Percentiles rank a stretch among this genome's conserved stretches.
phyloP scores from a whole-genome alignment of 2,113 vertebrate species.

The Xiphophorus maculatus region DNA sequence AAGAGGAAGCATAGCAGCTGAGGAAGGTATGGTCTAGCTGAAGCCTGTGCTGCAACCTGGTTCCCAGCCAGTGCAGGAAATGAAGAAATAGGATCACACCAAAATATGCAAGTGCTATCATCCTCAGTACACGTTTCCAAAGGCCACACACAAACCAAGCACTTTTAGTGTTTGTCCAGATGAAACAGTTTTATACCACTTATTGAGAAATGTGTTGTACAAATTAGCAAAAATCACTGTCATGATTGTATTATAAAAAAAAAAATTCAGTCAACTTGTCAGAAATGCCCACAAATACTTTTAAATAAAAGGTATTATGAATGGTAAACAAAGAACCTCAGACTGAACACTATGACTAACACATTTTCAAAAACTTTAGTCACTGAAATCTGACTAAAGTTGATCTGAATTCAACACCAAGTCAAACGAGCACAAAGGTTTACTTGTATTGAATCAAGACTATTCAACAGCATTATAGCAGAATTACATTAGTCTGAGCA shows the following conservation, averaged over 20 bases:
- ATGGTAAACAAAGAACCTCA: background rate
- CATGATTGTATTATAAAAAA: slow-evolving; percentile 39
- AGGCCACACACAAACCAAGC: slow-evolving; percentile 51
- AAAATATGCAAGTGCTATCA: slow-evolving; percentile 75
- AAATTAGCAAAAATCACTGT: slow-evolving; percentile 12
- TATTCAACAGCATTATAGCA: no score
- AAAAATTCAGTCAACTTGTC: background rate
- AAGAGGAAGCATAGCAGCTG: slow-evolving; percentile 29
- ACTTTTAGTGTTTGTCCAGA: slow-evolving; percentile 54
- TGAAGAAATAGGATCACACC: slow-evolving; percentile 83
- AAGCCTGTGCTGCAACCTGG: slow-evolving; percentile 53
- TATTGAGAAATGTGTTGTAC: slow-evolving; percentile 57
- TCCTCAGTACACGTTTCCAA: slow-evolving; percentile 66
- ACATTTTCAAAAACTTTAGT: background rate
- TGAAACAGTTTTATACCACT: slow-evolving; percentile 48
- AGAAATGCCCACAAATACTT: slow-evolving; percentile 21
- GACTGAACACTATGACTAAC: background rate
- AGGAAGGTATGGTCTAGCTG: slow-evolving; percentile 53
- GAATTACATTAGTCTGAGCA: background rate
- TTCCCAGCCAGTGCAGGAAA: slow-evolving; percentile 79
- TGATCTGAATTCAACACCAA: background rate
- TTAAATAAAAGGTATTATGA: background rate
- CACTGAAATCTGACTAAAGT: background rate
- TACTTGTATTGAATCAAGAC: background rate
- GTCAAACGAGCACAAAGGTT: background rate